Evolutionary conservation across 2,797 vertebrate species (phyloP).

Genomic region (Netta rufina): DNA sequence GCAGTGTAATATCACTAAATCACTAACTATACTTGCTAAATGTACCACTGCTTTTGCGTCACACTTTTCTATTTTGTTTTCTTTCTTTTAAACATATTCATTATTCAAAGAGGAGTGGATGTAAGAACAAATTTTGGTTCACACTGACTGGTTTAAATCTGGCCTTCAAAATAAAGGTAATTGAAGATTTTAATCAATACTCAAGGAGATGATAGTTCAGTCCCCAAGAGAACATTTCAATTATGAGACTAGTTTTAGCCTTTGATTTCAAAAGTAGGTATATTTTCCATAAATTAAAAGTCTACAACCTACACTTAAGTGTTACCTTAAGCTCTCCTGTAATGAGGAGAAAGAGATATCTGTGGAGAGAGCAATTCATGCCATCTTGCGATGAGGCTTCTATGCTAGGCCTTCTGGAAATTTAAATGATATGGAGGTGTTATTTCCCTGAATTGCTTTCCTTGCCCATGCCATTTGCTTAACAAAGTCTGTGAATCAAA

Average conservation of each 20-base stretch:
- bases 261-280: not conserved
- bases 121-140: not conserved
- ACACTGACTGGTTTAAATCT: not conserved
- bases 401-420: not conserved
- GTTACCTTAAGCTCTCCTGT: not conserved
- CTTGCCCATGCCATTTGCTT: not conserved
- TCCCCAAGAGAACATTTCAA: not conserved
- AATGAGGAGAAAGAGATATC: not conserved
- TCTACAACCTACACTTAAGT: not conserved
- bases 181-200: not conserved
- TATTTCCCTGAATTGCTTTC: not conserved
- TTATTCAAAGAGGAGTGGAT: not conserved
- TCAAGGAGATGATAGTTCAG: not conserved
- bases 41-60: not conserved
- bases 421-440: not conserved
- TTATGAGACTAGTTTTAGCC: not conserved
- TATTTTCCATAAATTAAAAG: not conserved
- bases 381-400: not conserved
- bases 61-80: not conserved
- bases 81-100: not conserved
- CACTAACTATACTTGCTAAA: not conserved
- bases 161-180: not conserved
- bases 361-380: not conserved
- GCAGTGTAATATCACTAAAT: not conserved
- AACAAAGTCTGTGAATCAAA: not conserved